Percentiles rank a stretch among this genome's conserved stretches.
These are phyloP conservation scores for Eudasyphora cyanicolor DNA, from an alignment of 2,888 invertebrate species.

Conservation along the genomic window DNA sequence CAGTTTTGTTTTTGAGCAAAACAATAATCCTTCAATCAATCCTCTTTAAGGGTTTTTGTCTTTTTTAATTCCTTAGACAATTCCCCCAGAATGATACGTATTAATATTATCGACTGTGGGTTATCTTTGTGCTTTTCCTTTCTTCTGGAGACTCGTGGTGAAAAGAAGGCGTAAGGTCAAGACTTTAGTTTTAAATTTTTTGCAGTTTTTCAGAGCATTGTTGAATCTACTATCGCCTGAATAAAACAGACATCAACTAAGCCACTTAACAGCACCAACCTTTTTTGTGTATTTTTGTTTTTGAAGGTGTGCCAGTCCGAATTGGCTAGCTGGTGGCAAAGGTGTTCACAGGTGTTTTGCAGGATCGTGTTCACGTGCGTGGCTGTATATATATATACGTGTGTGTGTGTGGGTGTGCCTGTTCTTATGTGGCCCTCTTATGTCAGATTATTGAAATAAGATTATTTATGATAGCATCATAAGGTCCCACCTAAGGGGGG, in stretches of 20 bases:
- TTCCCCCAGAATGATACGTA: background rate
- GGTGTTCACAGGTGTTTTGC: background rate
- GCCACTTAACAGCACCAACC: slow-evolving; percentile 22
- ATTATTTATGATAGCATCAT: slow-evolving; percentile 67
- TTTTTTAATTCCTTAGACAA: slow-evolving; percentile 1
- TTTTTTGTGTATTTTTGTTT: slow-evolving; percentile 21
- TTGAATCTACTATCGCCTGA: background rate
- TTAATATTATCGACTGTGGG: background rate
- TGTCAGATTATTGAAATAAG: slow-evolving; percentile 67
- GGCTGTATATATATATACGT: too few species aligned
- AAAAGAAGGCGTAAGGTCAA: slow-evolving; percentile 6
- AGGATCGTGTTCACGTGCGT: background rate
- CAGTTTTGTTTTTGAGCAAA: background rate
- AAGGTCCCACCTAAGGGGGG: slow-evolving; percentile 25
- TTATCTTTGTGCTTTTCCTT: background rate
- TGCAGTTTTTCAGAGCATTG: background rate
- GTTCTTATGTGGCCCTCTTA: background rate
- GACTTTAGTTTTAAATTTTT: slow-evolving; percentile 33
- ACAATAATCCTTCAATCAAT: background rate
- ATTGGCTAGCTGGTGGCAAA: background rate
- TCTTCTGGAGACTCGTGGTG: background rate
- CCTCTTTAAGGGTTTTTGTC: background rate
- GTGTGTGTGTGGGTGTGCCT: background rate
- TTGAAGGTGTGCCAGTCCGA: background rate
- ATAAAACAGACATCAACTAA: background rate